phyloP scores from a whole-genome alignment of 2,113 vertebrate genomes.

The Columbina picui region DNA sequence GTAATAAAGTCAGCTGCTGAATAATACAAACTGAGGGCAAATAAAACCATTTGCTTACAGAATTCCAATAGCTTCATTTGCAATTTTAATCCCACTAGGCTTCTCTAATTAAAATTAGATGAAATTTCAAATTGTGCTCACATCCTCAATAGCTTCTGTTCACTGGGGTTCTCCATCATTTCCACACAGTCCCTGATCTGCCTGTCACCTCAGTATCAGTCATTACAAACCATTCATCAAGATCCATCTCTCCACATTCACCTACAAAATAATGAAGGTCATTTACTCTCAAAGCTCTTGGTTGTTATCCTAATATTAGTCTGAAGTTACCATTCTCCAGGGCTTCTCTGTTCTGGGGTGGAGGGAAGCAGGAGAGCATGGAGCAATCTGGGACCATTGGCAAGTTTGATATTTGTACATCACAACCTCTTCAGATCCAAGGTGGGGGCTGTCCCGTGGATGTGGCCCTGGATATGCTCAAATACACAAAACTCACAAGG shows the following conservation, averaged over 20 bases:
- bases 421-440: not conserved
- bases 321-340: not conserved
- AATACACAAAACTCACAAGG: not conserved
- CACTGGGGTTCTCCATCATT: not conserved
- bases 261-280: not conserved
- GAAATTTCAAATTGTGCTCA: not conserved
- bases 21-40: not conserved
- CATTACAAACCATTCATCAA: not conserved
- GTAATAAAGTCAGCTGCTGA: not conserved
- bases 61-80: not conserved
- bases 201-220: not conserved
- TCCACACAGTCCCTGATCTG: not conserved
- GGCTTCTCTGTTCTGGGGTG: not conserved
- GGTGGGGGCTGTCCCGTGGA: not conserved
- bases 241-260: not conserved
- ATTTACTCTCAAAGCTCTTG: not conserved
- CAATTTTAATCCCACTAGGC: not conserved
- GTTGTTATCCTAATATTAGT: not conserved
- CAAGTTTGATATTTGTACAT: not conserved
- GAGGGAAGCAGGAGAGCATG: not conserved
- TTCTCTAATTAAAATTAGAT: constrained; percentile 27
- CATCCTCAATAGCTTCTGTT: not conserved
- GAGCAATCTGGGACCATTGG: not conserved
- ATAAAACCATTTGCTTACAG: not conserved
- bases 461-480: not conserved